Evolutionary conservation across 2,113 vertebrate genomes (phyloP).

Genomic region (Labrus mixtus): DNA sequence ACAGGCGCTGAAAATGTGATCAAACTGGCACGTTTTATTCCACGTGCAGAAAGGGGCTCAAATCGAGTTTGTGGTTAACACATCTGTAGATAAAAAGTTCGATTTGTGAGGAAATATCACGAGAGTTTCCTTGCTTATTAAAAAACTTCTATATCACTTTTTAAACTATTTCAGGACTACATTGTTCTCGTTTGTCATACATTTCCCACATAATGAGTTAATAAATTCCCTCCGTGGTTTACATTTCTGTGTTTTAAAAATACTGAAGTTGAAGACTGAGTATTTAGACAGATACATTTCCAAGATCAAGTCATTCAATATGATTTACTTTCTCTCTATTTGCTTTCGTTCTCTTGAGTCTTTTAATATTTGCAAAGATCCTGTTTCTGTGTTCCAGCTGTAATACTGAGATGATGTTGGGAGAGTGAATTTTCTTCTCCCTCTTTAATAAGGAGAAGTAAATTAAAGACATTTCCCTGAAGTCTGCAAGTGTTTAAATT

Average conservation of each 20-base stretch:
- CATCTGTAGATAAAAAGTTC: too few relatives aligned
- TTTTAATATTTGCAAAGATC: slow-evolving; percentile 26
- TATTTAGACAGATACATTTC: slow-evolving; percentile 37
- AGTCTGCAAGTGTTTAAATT: slow-evolving; percentile 13
- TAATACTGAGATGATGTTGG: slow-evolving; percentile 27
- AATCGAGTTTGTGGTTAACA: too few relatives aligned
- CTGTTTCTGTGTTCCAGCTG: slow-evolving; percentile 31
- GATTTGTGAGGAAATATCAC: too few relatives aligned
- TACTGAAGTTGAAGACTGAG: background rate
- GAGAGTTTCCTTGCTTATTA: background rate
- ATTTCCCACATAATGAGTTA: background rate
- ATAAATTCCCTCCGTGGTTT: slow-evolving; percentile 3
- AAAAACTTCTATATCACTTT: background rate
- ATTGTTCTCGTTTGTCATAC: background rate
- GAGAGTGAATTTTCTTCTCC: background rate
- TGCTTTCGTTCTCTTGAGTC: slow-evolving; percentile 31
- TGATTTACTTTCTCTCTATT: slow-evolving; percentile 48
- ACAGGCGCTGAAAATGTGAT: background rate
- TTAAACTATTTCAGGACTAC: background rate
- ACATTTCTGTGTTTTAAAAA: background rate
- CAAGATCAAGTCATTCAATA: slow-evolving; percentile 45
- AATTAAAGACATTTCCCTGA: background rate
- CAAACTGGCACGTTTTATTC: background rate
- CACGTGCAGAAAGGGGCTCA: background rate
- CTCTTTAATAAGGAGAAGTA: slow-evolving; percentile 1